These are phyloP conservation scores for Drosophila mojavensis DNA, from an alignment of 1,140 invertebrate species.

Conservation along the genomic window DNA sequence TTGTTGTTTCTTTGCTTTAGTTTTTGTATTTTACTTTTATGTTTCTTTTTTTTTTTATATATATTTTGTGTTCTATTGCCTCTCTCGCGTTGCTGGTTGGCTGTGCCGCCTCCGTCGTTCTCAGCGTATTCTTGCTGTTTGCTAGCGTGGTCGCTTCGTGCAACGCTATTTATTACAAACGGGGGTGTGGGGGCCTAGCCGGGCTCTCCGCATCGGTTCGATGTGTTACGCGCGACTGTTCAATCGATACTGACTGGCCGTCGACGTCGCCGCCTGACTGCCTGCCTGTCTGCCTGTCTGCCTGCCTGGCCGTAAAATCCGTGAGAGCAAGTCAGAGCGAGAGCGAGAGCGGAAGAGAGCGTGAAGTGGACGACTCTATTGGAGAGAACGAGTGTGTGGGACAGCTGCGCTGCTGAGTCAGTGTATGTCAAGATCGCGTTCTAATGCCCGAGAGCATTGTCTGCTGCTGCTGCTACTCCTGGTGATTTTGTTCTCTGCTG, in stretches of 20 bases:
- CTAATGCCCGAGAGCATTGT: conserved; percentile 48
- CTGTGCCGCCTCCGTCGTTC: conserved; percentile 60
- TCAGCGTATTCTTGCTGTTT: conserved; percentile 72
- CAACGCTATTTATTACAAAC: conserved; percentile 78
- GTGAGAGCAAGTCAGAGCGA: conserved; percentile 7
- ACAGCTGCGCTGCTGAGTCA: conserved; percentile 29
- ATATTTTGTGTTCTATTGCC: conserved; percentile 18
- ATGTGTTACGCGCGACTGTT: conserved; percentile 78
- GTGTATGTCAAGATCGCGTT: conserved; percentile 61
- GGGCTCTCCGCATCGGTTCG: conserved; percentile 67
- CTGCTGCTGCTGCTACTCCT: conserved; percentile 16
- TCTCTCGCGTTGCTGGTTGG: conserved; percentile 31
- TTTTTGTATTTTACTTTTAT: conserved; percentile 4
- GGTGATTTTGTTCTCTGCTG: conserved; percentile 8
- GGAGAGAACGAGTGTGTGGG: conserved; percentile 23
- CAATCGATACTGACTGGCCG: conserved; percentile 69
- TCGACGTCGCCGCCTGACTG: conserved; percentile 31
- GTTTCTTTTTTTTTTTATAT: conserved; percentile 7
- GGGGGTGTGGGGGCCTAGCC: conserved; percentile 43
- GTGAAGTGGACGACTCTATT: conserved; percentile 13
- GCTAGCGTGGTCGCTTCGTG: conserved; percentile 66
- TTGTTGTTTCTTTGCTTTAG: conserved; percentile 15
- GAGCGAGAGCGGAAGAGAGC: conserved; percentile 13
- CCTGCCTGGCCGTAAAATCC: background rate
- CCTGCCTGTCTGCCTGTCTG: conserved; percentile 27